Conservation (phyloP, 2,797 vertebrate genomes). For the Neoniphon sammara region DNA sequence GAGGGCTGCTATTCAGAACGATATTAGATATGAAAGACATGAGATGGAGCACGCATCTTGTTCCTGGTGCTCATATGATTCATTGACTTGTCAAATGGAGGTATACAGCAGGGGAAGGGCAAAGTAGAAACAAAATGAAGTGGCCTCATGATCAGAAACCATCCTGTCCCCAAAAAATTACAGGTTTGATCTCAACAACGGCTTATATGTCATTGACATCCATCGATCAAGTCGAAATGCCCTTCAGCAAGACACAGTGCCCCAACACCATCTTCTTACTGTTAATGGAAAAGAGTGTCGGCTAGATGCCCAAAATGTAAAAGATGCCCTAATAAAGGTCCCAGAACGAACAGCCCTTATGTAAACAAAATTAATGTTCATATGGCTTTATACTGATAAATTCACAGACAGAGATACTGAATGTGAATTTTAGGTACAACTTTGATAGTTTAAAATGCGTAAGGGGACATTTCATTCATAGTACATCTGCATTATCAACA, state of each 20-base stretch:
- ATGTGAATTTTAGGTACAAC: too few relatives aligned
- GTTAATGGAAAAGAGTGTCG: too few relatives aligned
- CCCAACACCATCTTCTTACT: not conserved
- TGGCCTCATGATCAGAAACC: constrained; percentile 19
- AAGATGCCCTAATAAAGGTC: not conserved
- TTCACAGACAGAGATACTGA: not conserved
- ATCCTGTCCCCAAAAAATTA: constrained; percentile 25
- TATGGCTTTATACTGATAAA: not conserved
- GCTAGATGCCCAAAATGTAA: too few relatives aligned
- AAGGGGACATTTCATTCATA: too few relatives aligned
- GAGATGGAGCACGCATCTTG: constrained; percentile 16
- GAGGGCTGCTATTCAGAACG: constrained; percentile 31
- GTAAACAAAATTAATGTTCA: not conserved
- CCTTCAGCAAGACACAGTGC: constrained; percentile 29
- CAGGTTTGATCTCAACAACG: constrained; percentile 24
- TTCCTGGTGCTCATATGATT: constrained; percentile 46
- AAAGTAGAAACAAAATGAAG: constrained; percentile 31
- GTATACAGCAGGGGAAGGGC: constrained; percentile 21
- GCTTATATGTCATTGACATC: constrained; percentile 12
- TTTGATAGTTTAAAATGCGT: too few relatives aligned
- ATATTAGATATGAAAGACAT: constrained; percentile 48
- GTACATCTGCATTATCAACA: too few relatives aligned
- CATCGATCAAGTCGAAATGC: not conserved
- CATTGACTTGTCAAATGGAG: constrained; percentile 18
- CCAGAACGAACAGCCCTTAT: not conserved